Base-by-base conservation (phyloP, 2,888 invertebrate genomes). In the Drosophila greeni region DNA sequence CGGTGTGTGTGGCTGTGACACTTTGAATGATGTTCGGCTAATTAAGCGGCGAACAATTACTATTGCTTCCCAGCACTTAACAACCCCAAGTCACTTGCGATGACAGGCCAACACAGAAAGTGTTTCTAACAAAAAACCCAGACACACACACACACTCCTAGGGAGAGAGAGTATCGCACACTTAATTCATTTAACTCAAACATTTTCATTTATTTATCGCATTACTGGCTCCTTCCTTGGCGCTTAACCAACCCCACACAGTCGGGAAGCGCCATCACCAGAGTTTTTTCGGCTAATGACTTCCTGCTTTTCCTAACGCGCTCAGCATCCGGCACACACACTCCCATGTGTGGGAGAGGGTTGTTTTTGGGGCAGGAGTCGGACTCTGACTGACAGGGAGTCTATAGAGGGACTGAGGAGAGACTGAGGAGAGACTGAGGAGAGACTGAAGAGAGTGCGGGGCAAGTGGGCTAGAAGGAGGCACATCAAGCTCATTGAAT, bases 201-300 rank as follows among this genome's bases (percentile, higher is more conserved):
- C 83, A 84, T 82, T 80, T 84, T 84, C 83, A 81, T 81, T 81
- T 84, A 84, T 84, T 81, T 81, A 84, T 83, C 83, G 78, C 78
- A 84, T 81, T 84, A 70, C 65, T 67, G 64, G 47, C 70, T 53
- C 47, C 54, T 34, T 26, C 31, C 56, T 26, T 20, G 40, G 9
- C 7, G 34, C 16, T 16, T 11, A 18, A 40, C 16, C 62, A 42
- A 64, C 65, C 62, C 62, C 62, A 36, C 62, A 36, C 62, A 36
- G 66, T 53, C 54, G 62, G 62, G 54, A 43, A 36, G 31, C 61
- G 42, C 61, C 61, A 65, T 52, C 66, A 53, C 36, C 66, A 65
- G 62, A 66, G 62, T 59, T 61, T 72, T 75, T 73, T 75, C 54
- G 67, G 72, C 83, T 81, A 81, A 84, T 81, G 85, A 81, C 80